Evolutionary conservation across 1,140 invertebrate species (phyloP).

Genomic region (Bombus haemorrhoidalis): DNA sequence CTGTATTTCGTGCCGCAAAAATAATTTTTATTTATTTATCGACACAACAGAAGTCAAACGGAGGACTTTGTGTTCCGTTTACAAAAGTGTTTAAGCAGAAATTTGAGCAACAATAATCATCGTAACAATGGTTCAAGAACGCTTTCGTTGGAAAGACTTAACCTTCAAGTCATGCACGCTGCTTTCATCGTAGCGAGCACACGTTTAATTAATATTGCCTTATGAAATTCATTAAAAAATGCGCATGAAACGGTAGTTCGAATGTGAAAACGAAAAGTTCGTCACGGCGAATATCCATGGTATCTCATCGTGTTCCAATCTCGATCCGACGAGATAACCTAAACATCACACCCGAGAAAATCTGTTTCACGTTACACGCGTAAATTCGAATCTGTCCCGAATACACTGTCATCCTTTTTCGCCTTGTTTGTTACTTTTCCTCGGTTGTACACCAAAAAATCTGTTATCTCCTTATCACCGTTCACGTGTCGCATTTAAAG

Average conservation of each 20-base stretch:
- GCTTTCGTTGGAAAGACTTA: slow-evolving; percentile 21
- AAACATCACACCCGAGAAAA: slow-evolving; percentile 33
- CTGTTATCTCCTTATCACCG: slow-evolving; percentile 27
- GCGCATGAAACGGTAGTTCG: background rate
- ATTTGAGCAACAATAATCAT: slow-evolving; percentile 17
- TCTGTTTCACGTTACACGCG: slow-evolving; percentile 28
- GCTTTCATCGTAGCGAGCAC: slow-evolving; percentile 9
- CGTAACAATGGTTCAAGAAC: background rate
- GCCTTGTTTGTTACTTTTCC: background rate
- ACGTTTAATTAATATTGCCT: slow-evolving; percentile 1
- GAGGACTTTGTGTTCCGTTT: background rate
- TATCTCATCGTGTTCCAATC: slow-evolving; percentile 41
- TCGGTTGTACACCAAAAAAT: background rate
- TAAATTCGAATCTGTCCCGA: slow-evolving; percentile 29
- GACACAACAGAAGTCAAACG: background rate
- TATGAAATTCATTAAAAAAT: slow-evolving; percentile 8
- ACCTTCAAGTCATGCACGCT: slow-evolving; percentile 36
- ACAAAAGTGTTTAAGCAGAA: background rate
- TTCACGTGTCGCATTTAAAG: slow-evolving; percentile 30
- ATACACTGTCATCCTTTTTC: slow-evolving; percentile 39
- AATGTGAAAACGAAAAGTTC: slow-evolving; percentile 15
- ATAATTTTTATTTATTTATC: background rate
- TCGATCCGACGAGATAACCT: slow-evolving; percentile 42
- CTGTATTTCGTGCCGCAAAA: background rate
- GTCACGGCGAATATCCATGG: slow-evolving; percentile 27